Conservation (phyloP, 37 sponge, comb jelly and placozoan genomes). For the Geodia barretti region DNA sequence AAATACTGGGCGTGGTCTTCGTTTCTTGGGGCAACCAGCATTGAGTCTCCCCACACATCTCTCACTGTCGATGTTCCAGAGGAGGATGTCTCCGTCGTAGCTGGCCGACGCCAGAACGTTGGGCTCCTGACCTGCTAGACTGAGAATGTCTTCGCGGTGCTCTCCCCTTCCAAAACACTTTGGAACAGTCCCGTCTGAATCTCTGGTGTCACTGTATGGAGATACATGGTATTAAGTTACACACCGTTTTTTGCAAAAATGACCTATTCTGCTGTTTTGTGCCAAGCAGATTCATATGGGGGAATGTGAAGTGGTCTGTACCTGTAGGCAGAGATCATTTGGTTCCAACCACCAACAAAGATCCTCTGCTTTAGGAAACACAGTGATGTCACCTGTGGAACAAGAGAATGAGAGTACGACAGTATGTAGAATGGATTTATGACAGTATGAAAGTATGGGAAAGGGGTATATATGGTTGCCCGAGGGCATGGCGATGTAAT, state of each 20-base stretch:
- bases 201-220: slow-evolving; percentile 35
- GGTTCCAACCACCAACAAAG: slow-evolving; percentile 67
- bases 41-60: slow-evolving; percentile 21
- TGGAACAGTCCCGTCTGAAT: slow-evolving; percentile 23
- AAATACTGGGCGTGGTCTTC: background rate
- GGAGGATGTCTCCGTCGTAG: slow-evolving; percentile 82
- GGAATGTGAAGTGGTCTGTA: background rate
- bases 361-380: slow-evolving; percentile 41
- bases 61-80: slow-evolving; percentile 78
- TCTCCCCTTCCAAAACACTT: slow-evolving; percentile 61
- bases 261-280: too few relatives aligned
- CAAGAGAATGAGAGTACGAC: background rate
- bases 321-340: slow-evolving; percentile 33
- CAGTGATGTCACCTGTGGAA: slow-evolving; percentile 54
- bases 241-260: too few relatives aligned
- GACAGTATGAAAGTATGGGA: background rate
- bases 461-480: background rate
- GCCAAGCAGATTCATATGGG: background rate
- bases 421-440: background rate
- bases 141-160: slow-evolving; percentile 91
- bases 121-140: slow-evolving; percentile 68
- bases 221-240: background rate
- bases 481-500: too few relatives aligned
- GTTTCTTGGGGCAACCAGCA: background rate
- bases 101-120: slow-evolving; percentile 66